Conservation (phyloP, 2,797 vertebrate species). For the Echeneis naucrates region DNA sequence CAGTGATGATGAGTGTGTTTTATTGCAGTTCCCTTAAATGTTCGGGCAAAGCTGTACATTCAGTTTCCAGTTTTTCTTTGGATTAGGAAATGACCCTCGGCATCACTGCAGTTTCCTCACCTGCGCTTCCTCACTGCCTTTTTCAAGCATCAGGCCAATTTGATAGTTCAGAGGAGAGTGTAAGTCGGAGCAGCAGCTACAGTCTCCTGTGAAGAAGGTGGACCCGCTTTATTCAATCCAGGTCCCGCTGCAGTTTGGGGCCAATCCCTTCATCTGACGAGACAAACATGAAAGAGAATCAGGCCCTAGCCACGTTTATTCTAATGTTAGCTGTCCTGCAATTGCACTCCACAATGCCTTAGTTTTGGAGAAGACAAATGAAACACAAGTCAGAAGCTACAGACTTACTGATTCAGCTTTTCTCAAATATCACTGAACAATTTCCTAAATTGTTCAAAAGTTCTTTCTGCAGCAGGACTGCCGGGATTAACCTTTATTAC, state of each 20-base stretch:
- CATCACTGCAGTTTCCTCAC: not conserved
- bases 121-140: not conserved
- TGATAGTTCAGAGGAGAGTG: not conserved
- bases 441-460: not conserved
- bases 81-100: not conserved
- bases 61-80: not conserved
- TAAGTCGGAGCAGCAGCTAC: not conserved
- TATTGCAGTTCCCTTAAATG: no score
- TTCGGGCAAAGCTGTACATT: not conserved
- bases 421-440: not conserved
- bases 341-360: not conserved
- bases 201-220: no score
- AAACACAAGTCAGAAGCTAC: not conserved
- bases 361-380: not conserved
- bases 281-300: not conserved
- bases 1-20: no score
- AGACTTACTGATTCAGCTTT: not conserved
- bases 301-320: not conserved
- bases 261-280: not conserved
- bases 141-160: not conserved
- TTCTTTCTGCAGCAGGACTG: no score
- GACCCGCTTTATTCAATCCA: conserved; percentile 1
- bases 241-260: not conserved
- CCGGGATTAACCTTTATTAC: not conserved
- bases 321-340: not conserved